Evolutionary conservation across 1,140 invertebrate genomes (phyloP), one percentile per base, ranked within the genome.

Genomic region (Planococcus citri): DNA sequence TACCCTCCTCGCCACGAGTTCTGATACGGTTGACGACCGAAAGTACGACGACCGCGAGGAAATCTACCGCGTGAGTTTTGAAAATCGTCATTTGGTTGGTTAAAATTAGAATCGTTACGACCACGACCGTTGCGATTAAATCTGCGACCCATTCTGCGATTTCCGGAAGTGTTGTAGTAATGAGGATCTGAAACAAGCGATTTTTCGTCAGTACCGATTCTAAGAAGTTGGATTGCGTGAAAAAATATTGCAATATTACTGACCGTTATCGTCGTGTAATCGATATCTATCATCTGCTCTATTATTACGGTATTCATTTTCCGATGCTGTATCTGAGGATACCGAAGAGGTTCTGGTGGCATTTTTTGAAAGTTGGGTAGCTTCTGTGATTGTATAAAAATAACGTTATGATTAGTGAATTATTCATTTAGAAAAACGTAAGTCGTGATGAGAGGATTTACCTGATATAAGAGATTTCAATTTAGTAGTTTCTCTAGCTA

Each of bases 21-120:
- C 14, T 58, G 69, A 51, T 71, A 37, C 29, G 58, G 68, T 33
- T 70, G 68, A 14, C 71, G 68, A 29, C 60, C 71, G 1, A 69
- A 70, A 25, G 72, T 10, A 0, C 27, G 38, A 14, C 22, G 51
- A 57, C 27, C 14, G 21, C 29, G 67, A 64, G 61, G 60, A 14
- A 68, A 71, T 68, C 61, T 38, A 0, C 70, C 58, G n/a, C 69
- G 29, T 21, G 6, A 6, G 24, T 37, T 41, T n/a, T 27, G 69
- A 58, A 27, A 69, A 27, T 57, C 29, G 69, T 68, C 27, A 22
- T 38, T 6, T 14, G 24, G 10, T 6, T 20, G 8, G 3, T 71
- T 68, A 4, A 17, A 24, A 14, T 64, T 10, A 3, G 10, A 27
- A 64, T 64, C 60, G 3, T 21, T 21, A 9, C 60, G 60, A 6